phyloP scores from a whole-genome alignment of 1,140 invertebrate species.

The Scylla paramamosain region DNA sequence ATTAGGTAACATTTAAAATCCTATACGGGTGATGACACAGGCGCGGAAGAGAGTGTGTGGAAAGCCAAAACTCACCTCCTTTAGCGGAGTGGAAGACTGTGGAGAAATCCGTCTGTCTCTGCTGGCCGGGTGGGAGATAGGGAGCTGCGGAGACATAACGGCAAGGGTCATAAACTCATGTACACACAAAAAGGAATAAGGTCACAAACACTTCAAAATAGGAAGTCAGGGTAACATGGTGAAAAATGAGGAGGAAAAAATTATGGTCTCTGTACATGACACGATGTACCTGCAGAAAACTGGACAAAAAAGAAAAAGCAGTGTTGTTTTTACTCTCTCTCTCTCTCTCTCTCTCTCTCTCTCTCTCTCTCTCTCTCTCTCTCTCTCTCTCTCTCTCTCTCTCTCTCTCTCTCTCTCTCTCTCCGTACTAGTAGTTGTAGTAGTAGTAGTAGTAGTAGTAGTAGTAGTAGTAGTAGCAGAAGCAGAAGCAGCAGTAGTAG shows the following conservation, averaged over 20 bases:
- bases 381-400: neutral
- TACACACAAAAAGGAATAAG: neutral
- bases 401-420: neutral
- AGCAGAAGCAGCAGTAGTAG: too few species aligned
- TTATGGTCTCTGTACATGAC: neutral
- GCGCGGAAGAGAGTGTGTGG: too few species aligned
- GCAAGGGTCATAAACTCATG: neutral
- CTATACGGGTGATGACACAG: too few species aligned
- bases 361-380: neutral
- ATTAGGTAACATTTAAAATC: too few species aligned
- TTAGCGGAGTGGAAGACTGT: slow-evolving; percentile 62
- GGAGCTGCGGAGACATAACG: slow-evolving; percentile 55
- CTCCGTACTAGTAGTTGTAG: neutral
- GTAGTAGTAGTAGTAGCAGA: too few species aligned
- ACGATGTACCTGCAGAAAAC: neutral
- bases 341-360: slow-evolving; percentile 28
- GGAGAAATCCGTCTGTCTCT: slow-evolving; percentile 50
- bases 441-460: too few species aligned
- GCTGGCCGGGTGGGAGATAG: slow-evolving; percentile 18
- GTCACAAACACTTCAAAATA: neutral
- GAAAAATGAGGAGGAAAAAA: neutral
- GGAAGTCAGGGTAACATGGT: neutral
- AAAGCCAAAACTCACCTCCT: slow-evolving; percentile 54
- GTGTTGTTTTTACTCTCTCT: neutral
- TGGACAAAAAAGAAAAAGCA: too few species aligned